Base-by-base conservation (phyloP, 2,113 vertebrate genomes). In the Pelusios castaneus region DNA sequence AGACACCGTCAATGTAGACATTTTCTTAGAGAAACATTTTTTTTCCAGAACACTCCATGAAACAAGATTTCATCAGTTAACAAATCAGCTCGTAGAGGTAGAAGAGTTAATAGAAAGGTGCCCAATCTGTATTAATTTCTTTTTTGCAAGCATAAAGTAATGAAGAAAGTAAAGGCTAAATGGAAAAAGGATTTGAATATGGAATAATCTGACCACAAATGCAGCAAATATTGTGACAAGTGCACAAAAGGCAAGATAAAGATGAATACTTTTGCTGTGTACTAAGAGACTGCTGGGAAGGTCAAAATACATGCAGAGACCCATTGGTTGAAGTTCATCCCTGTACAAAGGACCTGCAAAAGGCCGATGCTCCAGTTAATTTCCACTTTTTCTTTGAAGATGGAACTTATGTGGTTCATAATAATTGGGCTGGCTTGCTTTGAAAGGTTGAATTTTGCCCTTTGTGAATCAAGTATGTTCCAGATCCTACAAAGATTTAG, bases 301-400 rank as follows among this genome's bases (percentile, higher is more conserved):
- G 89, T 90, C 84, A 93, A 91, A 97, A 94, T 34, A 85, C 82
- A 89, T 47, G 12, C 22, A 38, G 24, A 43, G 22, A 93, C 86
- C 84, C 82, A 77, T 27, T 75, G 19, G 38, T 81, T 56, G 90
- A 87, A 95, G 94, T 93, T 95, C 89, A 88, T 31, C 55, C 9
- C 0, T 63, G 43, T 81, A 49, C 93, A 81, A 94, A 91, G 9
- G 77, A 85, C 34, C 81, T 92, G 88, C 55, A 93, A 52, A 54
- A 77, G 49, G 56, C 45, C 24, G 12, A 10, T 41, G 24, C 0
- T 38, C 56, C 16, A 1, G 38, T 80, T 77, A 94, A 90, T 82
- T 84, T 52, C 63, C 41, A 9, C 87, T 87, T 92, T 55, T 43
- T 70, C 82, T 60, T 38, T 82, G 78, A 80, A 75, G 24, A 4